Evolutionary conservation across 2,797 vertebrate species (phyloP), one percentile per base, ranked within the genome.

Genomic region (Choloepus didactylus): DNA sequence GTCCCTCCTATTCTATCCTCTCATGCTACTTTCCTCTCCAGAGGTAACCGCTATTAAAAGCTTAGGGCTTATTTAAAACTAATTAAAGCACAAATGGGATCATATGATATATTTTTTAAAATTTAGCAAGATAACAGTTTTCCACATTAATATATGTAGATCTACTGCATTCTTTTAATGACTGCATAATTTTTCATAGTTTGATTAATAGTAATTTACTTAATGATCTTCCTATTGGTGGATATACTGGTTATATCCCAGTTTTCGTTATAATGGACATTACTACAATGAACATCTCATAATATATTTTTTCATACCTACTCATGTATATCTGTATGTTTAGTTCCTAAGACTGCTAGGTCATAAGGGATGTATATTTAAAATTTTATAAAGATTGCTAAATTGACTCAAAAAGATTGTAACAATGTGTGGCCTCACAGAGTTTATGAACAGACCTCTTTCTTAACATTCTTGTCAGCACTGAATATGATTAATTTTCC

Each of bases 341-440:
- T 75, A 90, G 46, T n/a, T 80, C 25, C 51, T 44, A 21, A 83
- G 25, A 77, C 15, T 81, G 12, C 54, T 94, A 62, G 15, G 9
- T 21, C 62, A 85, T 6, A 85, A 27, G 31, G 21, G 14, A 85
- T 2, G 5, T 9, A 49, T 31, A 49, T n/a, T 90, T 46, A 83
- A 89, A 73, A 72, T 73, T 76, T 25, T 56, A 59, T 92, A 90
- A 90, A 64, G 86, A 83, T 38, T 56, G 44, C 9, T 94, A 41
- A 77, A 51, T 60, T 29, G 27, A 80, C 15, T 75, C 3, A 59
- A 89, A 88, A 76, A 4, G 6, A 60, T 91, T 70, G 29, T 2
- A 41, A 21, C 72, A 72, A 12, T 73, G 79, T 72, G 19, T 56
- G 69, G 29, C 77, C 12, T 62, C 56, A 80, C 12, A 67, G 19